Evolutionary conservation across 2,797 vertebrate genomes (phyloP).

Genomic region (Euthynnus affinis): DNA sequence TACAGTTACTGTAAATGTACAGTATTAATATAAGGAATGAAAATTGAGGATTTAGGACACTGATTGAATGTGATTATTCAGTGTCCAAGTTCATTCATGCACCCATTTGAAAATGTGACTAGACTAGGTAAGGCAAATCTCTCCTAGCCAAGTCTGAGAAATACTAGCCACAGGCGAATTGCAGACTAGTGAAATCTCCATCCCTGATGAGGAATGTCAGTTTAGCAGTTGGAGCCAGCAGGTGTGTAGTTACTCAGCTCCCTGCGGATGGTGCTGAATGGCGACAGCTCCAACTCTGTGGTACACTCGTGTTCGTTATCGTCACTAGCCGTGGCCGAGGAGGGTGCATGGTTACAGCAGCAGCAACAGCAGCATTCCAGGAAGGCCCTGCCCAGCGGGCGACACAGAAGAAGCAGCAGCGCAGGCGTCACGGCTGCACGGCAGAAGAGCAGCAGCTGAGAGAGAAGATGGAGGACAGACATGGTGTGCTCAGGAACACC

Average conservation of each 20-base stretch:
- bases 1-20: constrained; percentile 48
- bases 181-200: constrained; percentile 34
- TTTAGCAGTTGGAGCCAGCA: constrained; percentile 94
- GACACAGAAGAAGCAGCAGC: constrained; percentile 95
- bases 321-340: constrained; percentile 93
- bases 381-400: constrained; percentile 95
- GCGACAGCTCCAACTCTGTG: constrained; percentile 97
- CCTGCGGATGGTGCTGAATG: constrained; percentile 96
- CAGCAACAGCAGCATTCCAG: constrained; percentile 98
- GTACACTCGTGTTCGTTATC: constrained; percentile 98
- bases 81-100: constrained; percentile 52
- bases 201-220: constrained; percentile 42
- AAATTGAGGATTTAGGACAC: constrained; percentile 37
- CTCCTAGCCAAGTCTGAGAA: constrained; percentile 55
- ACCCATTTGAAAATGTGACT: constrained; percentile 55
- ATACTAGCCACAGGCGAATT: constrained; percentile 46
- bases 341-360: constrained; percentile 84
- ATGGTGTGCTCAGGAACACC: constrained; percentile 93
- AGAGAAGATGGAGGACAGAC: constrained; percentile 95
- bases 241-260: constrained; percentile 97
- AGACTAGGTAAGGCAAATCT: constrained; percentile 67
- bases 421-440: constrained; percentile 96
- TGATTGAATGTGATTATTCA: constrained; percentile 55
- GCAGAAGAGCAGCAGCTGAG: constrained; percentile 96
- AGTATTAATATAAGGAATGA: constrained; percentile 31